Evolutionary conservation across 2,113 vertebrate genomes (phyloP), one percentile per base, ranked within the genome.

Genomic region (Xyliphius kryptos): DNA sequence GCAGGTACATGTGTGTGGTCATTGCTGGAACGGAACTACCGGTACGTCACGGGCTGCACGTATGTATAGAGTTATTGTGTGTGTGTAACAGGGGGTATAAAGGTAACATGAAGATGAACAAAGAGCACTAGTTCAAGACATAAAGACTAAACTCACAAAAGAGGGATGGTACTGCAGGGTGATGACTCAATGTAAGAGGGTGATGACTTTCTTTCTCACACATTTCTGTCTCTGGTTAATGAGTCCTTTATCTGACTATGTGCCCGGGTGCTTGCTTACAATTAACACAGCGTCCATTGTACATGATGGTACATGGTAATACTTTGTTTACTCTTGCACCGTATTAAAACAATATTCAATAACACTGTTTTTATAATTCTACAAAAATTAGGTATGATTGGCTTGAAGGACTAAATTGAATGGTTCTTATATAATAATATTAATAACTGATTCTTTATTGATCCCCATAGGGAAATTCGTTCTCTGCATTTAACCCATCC

Each of bases 21-120:
- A 61, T 26, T 9, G 40, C 19, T 44, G 56, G 40, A 57, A 56
- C 5, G 16, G 37, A 5, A 56, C 54, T 41, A n/a, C 40, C 40
- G 40, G 56, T 44, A 44, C 3, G 56, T 22, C 56, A 58, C 9
- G 56, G 56, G 13, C 15, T 22, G 10, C 44, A 20, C 19, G 0
- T 11, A 15, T 15, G 56, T 58, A 44, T 58, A 58, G 14, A 22
- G 56, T 6, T 44, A 22, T 26, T 57, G 56, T 57, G 49, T 22
- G 48, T 38, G 32, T 56, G 53, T 19, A 36, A 32, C 20, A 2
- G 17, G 12, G 48, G 53, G 53, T 38, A 38, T n/a, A n/a, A 38
- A 55, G 19, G 14, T 40, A 56, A 9, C 6, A 41, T 16, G 37
- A 37, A 26, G 14, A 52, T 52, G 32, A 14, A 52, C 15, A 38